Conservation (phyloP, 2,113 vertebrate species). For the western clawed frog (Xenopus tropicalis) region DNA sequence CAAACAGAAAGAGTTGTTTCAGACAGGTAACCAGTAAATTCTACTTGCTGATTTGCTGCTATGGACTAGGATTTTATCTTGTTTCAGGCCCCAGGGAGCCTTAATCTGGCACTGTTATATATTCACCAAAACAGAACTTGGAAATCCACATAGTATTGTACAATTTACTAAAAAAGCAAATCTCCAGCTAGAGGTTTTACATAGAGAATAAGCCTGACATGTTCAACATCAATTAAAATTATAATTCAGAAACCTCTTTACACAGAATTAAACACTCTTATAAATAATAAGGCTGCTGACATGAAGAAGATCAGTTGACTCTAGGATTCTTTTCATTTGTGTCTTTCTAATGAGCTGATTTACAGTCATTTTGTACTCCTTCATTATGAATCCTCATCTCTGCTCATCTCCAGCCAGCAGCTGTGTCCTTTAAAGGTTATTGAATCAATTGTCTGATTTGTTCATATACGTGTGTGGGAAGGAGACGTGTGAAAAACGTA, state of each 20-base stretch:
- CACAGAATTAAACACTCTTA: slow-evolving; percentile 24
- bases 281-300: slow-evolving; percentile 24
- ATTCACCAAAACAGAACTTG: too few species aligned
- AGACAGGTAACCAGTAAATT: too few species aligned
- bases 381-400: slow-evolving; percentile 35
- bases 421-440: slow-evolving; percentile 42
- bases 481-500: not conserved
- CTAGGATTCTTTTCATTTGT: slow-evolving; percentile 29
- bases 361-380: slow-evolving; percentile 41
- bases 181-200: not conserved
- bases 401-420: slow-evolving; percentile 28
- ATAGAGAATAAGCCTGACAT: slow-evolving; percentile 19
- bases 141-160: too few species aligned
- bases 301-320: slow-evolving; percentile 32
- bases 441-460: slow-evolving; percentile 36
- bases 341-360: slow-evolving; percentile 37
- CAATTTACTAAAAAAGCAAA: not conserved
- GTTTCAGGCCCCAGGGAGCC: too few species aligned
- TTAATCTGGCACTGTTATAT: too few species aligned
- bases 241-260: slow-evolving; percentile 34
- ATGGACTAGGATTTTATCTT: too few species aligned
- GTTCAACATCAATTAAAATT: slow-evolving; percentile 39
- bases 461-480: slow-evolving; percentile 4
- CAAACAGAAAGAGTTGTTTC: too few species aligned
- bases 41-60: too few species aligned